These are phyloP conservation scores for Acleris holmiana DNA, from an alignment of 2,888 invertebrate genomes.

Conservation along the genomic window DNA sequence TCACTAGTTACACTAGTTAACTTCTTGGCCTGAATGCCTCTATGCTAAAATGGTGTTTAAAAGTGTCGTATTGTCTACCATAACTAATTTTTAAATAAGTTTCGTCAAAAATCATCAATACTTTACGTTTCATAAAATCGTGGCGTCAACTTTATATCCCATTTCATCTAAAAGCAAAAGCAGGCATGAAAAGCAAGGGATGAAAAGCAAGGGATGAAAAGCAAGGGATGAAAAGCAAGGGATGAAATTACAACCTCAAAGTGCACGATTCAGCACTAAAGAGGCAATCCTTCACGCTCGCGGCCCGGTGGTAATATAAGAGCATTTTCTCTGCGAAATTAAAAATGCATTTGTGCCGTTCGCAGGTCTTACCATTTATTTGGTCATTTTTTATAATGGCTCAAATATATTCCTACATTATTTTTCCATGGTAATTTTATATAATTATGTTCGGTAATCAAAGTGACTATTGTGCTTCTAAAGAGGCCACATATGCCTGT, in stretches of 20 bases:
- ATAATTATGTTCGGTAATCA: too few species aligned
- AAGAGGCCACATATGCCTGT: too few species aligned
- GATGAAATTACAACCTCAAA: conserved; percentile 19
- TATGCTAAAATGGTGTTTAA: too few species aligned
- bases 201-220: conserved; percentile 15
- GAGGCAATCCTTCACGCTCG: conserved; percentile 15
- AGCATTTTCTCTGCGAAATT: conserved; percentile 42
- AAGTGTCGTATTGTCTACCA: too few species aligned
- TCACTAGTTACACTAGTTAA: too few species aligned
- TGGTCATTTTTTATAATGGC: background rate
- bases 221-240: conserved; percentile 4
- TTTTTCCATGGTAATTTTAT: too few species aligned
- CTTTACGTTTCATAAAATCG: too few species aligned
- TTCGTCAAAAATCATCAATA: too few species aligned
- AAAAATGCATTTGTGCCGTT: conserved; percentile 56
- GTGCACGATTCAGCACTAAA: conserved; percentile 4
- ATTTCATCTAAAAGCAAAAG: background rate
- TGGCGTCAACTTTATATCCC: background rate
- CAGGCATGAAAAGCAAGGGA: conserved; percentile 1
- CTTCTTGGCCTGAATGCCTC: too few species aligned
- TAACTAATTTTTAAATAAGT: too few species aligned
- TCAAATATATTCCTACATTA: too few species aligned
- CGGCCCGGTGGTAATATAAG: conserved; percentile 3
- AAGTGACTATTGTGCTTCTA: too few species aligned
- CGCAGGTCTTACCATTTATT: conserved; percentile 22